phyloP scores from a whole-genome alignment of 2,888 invertebrate genomes.

The Rosalia funebris region DNA sequence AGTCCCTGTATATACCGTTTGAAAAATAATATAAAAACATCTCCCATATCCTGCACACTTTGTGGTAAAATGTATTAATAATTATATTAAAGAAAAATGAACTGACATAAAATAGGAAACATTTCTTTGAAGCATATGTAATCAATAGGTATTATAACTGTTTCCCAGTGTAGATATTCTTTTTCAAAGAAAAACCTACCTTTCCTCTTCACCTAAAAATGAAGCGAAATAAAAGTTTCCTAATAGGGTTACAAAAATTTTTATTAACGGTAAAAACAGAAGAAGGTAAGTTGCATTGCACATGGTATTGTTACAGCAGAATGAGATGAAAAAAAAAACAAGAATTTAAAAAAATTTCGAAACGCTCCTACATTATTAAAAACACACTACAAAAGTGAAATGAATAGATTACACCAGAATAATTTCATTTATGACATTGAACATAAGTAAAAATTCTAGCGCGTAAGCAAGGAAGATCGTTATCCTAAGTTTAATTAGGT shows the following conservation, averaged over 20 bases:
- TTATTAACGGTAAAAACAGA: conserved; percentile 13
- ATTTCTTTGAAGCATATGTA: too few relatives aligned
- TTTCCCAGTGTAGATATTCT: too few relatives aligned
- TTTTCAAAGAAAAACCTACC: background rate
- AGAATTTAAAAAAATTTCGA: conserved; percentile 20
- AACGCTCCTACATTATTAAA: conserved; percentile 4
- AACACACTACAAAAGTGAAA: conserved; percentile 3
- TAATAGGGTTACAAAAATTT: conserved; percentile 8
- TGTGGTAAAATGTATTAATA: too few relatives aligned
- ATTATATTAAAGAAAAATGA: too few relatives aligned
- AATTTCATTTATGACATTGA: conserved; percentile 41
- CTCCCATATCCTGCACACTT: too few relatives aligned
- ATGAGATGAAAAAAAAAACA: conserved; percentile 10
- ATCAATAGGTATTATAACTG: too few relatives aligned
- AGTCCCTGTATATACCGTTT: too few relatives aligned
- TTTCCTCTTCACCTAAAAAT: too few relatives aligned
- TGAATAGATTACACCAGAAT: conserved; percentile 34
- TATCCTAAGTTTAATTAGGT: conserved; percentile 32
- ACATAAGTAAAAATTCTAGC: conserved; percentile 47
- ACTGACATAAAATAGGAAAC: too few relatives aligned
- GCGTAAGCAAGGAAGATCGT: conserved; percentile 22
- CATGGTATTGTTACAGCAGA: conserved; percentile 14
- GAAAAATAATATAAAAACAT: too few relatives aligned
- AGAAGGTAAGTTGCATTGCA: conserved; percentile 2
- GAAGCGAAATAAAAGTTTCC: conserved; percentile 19